phyloP scores from a whole-genome alignment of 2,797 vertebrate species.

The Clarias fuscus region DNA sequence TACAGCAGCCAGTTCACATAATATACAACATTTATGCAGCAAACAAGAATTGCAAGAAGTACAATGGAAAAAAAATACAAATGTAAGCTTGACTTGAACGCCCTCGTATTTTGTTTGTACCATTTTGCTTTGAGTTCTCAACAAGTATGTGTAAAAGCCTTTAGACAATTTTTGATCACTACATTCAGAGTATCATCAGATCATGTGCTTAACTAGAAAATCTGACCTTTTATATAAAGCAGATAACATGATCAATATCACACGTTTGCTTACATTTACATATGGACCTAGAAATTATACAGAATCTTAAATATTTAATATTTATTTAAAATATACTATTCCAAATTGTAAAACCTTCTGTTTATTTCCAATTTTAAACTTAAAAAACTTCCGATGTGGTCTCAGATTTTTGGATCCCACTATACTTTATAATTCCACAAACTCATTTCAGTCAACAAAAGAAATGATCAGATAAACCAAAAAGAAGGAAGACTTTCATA shows the following conservation, averaged over 20 bases:
- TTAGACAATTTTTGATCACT: not conserved
- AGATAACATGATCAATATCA: not conserved
- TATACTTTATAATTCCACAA: too few species aligned
- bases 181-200: not conserved
- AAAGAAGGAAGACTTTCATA: not conserved
- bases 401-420: not conserved
- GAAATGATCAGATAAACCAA: not conserved
- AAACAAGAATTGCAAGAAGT: too few species aligned
- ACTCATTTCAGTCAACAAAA: not conserved
- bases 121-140: too few species aligned
- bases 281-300: not conserved
- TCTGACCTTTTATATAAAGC: constrained; percentile 1
- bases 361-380: not conserved
- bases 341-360: not conserved
- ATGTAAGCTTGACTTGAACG: too few species aligned
- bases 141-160: not conserved
- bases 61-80: too few species aligned
- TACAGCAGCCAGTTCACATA: too few species aligned
- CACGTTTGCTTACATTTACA: not conserved
- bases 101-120: too few species aligned
- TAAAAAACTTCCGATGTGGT: not conserved
- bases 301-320: not conserved
- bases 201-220: not conserved
- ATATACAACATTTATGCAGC: too few species aligned
- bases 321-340: not conserved